Conservation (phyloP, 2,888 invertebrate species). For the Melieria crassipennis region DNA sequence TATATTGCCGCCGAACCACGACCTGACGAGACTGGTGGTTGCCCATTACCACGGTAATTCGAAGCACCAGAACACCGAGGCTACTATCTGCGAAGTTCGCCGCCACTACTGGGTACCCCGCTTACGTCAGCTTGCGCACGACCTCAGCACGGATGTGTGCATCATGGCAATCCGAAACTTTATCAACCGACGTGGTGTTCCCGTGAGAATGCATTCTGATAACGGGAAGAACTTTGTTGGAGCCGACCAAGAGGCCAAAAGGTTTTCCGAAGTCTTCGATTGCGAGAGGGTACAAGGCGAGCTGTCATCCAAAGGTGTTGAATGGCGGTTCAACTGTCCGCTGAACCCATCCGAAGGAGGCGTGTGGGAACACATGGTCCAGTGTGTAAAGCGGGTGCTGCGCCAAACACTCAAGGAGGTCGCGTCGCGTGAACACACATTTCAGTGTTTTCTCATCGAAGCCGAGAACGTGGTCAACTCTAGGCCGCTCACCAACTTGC, state of each 20-base stretch:
- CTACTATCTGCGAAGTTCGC: too few relatives aligned
- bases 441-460: conserved; percentile 38
- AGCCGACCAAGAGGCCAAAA: conserved; percentile 6
- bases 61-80: too few relatives aligned
- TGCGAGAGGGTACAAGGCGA: neutral
- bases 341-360: conserved; percentile 36
- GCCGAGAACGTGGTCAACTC: conserved; percentile 31
- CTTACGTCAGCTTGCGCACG: conserved; percentile 30
- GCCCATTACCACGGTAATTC: too few relatives aligned
- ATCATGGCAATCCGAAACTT: conserved; percentile 37
- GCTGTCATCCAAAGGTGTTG: conserved; percentile 2
- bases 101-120: too few relatives aligned
- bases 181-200: conserved; percentile 36
- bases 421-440: conserved; percentile 36
- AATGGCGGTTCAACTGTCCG: conserved; percentile 25
- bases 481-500: conserved; percentile 32
- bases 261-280: conserved; percentile 17
- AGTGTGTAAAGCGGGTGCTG: conserved; percentile 37
- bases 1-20: too few relatives aligned
- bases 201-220: conserved; percentile 34
- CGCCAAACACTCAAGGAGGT: conserved; percentile 35
- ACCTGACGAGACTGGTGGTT: too few relatives aligned
- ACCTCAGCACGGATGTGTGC: conserved; percentile 37
- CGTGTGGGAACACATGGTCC: conserved; percentile 40
- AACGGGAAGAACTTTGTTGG: conserved; percentile 40